Evolutionary conservation across 2,888 invertebrate species (phyloP).

Genomic region (Choristoneura rosaceana): DNA sequence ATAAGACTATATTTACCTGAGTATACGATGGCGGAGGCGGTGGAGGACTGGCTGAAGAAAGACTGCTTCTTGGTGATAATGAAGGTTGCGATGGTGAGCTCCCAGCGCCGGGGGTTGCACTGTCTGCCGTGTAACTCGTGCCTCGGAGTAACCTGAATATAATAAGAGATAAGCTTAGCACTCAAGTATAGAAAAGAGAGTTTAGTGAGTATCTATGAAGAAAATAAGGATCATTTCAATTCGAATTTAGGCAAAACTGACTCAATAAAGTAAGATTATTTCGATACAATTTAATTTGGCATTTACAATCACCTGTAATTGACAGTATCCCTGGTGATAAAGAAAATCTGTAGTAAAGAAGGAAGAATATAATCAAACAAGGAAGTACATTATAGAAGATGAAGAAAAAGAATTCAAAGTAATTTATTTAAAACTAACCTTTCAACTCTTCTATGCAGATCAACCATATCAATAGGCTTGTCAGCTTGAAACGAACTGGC

Average conservation of each 20-base stretch:
- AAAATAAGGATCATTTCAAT: not conserved
- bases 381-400: too few relatives aligned
- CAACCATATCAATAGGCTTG: conserved; percentile 94
- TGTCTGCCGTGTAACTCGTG: conserved; percentile 73
- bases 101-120: conserved; percentile 88
- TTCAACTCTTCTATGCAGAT: conserved; percentile 94
- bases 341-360: too few relatives aligned
- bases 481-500: conserved; percentile 83
- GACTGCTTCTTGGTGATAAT: conserved; percentile 93
- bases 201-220: not conserved
- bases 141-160: conserved; percentile 84
- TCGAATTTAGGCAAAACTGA: too few relatives aligned
- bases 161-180: not conserved
- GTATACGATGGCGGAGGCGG: conserved; percentile 84
- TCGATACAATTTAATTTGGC: too few relatives aligned
- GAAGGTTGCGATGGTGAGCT: conserved; percentile 90
- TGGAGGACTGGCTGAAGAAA: conserved; percentile 95
- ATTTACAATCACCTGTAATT: too few relatives aligned
- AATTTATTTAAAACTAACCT: conserved; percentile 63
- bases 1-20: conserved; percentile 62
- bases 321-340: too few relatives aligned
- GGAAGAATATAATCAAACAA: too few relatives aligned
- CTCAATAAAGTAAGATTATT: too few relatives aligned
- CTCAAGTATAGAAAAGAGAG: too few relatives aligned
- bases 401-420: not conserved